Conservation (phyloP, 1,140 invertebrate species). For the Holotrichia oblita region DNA sequence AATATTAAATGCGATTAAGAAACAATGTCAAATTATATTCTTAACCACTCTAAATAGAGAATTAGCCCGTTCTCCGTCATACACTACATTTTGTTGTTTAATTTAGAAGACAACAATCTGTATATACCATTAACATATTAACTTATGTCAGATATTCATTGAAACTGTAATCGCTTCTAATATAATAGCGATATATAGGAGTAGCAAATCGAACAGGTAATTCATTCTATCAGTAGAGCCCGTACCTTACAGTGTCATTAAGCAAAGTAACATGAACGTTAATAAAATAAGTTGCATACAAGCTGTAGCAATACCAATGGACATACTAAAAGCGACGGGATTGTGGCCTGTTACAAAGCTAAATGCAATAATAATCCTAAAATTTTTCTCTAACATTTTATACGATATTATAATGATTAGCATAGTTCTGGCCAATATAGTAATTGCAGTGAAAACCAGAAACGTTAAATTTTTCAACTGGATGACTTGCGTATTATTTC, state of each 20-base stretch:
- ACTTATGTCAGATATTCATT: background rate
- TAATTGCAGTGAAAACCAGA: background rate
- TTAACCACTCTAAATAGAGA: no score
- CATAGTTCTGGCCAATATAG: background rate
- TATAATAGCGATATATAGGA: background rate
- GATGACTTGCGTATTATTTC: slow-evolving; percentile 6
- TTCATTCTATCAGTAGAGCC: background rate
- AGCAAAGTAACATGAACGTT: background rate
- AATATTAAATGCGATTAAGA: no score
- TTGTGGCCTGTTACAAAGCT: background rate
- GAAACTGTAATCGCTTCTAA: background rate
- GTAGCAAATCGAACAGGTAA: background rate
- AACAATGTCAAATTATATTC: no score
- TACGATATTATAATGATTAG: background rate
- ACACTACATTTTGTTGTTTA: background rate
- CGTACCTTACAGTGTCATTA: no score
- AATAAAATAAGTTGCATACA: background rate
- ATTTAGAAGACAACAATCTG: background rate
- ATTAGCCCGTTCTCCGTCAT: no score
- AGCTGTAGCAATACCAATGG: background rate
- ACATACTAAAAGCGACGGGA: background rate
- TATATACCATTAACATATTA: background rate
- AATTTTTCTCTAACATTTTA: background rate
- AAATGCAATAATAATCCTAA: background rate
- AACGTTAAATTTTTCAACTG: slow-evolving; percentile 1